Evolutionary conservation across 2,113 vertebrate species (phyloP).

Genomic region (Caretta caretta): DNA sequence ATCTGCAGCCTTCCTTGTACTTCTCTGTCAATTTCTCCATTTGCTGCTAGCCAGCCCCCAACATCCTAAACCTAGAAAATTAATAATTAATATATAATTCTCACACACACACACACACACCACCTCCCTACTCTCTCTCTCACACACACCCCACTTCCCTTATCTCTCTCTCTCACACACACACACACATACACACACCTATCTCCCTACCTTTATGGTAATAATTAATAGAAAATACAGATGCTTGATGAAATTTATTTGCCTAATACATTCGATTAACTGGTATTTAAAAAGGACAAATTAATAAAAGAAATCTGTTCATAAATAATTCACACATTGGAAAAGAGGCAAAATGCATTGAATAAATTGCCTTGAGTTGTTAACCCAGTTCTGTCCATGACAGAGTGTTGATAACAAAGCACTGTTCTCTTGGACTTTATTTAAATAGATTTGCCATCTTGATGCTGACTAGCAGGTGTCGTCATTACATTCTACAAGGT

Average conservation of each 20-base stretch:
- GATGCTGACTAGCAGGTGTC: background rate
- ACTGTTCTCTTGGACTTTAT: background rate
- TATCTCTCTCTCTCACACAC: too few species aligned
- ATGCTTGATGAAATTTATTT: background rate
- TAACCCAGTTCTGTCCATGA: background rate
- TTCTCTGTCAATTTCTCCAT: background rate
- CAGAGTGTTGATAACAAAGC: background rate
- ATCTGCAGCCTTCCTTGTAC: background rate
- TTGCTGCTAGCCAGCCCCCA: background rate
- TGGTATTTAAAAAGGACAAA: slow-evolving; percentile 14
- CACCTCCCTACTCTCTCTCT: too few species aligned
- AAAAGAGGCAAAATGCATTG: slow-evolving; percentile 19
- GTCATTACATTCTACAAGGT: background rate
- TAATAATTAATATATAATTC: background rate
- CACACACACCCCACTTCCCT: too few species aligned
- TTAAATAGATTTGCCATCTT: background rate
- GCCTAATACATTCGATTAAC: background rate
- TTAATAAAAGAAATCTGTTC: background rate
- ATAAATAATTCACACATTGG: background rate
- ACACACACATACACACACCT: too few species aligned
- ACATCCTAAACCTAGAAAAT: background rate
- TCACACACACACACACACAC: too few species aligned
- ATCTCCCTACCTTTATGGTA: background rate
- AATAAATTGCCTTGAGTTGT: background rate
- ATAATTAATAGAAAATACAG: background rate